Evolutionary conservation across 2,888 invertebrate species (phyloP).

Genomic region (Gymnoscelis rufifasciata): DNA sequence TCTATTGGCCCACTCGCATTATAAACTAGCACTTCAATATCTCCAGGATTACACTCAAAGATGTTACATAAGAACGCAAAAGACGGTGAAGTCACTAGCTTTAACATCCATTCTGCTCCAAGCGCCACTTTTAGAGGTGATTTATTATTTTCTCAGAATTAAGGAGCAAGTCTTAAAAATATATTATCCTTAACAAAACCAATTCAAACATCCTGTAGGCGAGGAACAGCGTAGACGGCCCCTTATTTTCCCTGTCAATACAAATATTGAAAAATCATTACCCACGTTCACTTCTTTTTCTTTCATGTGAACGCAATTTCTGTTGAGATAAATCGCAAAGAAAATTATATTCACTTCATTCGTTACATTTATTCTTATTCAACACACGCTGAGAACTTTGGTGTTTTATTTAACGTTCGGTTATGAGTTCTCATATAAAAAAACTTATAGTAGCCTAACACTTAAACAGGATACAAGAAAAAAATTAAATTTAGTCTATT

Average conservation of each 20-base stretch:
- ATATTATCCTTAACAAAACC: conserved; percentile 29
- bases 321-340: conserved; percentile 45
- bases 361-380: conserved; percentile 42
- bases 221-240: conserved; percentile 31
- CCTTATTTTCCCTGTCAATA: conserved; percentile 54
- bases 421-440: not conserved
- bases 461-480: not conserved
- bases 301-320: conserved; percentile 49
- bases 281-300: conserved; percentile 48
- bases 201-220: conserved; percentile 34
- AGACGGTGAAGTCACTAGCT: conserved; percentile 21
- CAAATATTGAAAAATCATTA: conserved; percentile 62
- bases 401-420: not conserved
- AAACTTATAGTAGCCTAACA: too few relatives aligned
- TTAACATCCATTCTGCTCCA: conserved; percentile 16
- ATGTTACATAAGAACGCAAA: conserved; percentile 24
- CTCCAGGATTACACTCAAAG: conserved; percentile 20
- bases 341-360: conserved; percentile 50
- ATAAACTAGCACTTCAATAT: conserved; percentile 33
- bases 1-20: conserved; percentile 32
- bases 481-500: conserved; percentile 53
- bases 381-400: conserved; percentile 26
- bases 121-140: conserved; percentile 8
- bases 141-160: conserved; percentile 21
- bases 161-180: conserved; percentile 24